A percentile compares a stretch with the other conserved stretches of the same genome.
phyloP scores from a whole-genome alignment of 2,113 vertebrate genomes.

The Fulica atra region DNA sequence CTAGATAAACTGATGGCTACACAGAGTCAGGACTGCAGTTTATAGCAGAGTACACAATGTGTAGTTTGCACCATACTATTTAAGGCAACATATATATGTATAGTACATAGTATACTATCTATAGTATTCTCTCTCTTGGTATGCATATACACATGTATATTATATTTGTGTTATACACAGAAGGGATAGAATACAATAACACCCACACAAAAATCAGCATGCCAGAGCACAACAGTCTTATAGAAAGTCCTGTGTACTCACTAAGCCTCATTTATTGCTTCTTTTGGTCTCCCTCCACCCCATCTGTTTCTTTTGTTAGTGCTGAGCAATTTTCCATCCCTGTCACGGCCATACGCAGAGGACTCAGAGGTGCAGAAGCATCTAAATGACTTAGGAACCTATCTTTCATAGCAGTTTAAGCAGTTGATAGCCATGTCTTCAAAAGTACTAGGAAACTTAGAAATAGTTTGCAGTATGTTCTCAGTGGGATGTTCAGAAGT shows the following conservation, averaged over 20 bases:
- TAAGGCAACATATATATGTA: not conserved
- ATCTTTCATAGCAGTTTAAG: not conserved
- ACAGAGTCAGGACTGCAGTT: not conserved
- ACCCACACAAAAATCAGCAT: not conserved
- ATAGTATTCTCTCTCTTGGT: not conserved
- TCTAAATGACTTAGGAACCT: not conserved
- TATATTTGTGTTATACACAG: not conserved
- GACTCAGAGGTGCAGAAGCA: not conserved
- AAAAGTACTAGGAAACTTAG: not conserved
- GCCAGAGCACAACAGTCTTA: not conserved
- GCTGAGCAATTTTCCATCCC: not conserved
- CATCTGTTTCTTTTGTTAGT: not conserved
- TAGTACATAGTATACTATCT: not conserved
- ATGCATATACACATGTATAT: too few species aligned
- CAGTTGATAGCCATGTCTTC: not conserved
- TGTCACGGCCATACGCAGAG: not conserved
- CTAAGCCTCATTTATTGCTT: not conserved
- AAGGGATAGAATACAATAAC: not conserved
- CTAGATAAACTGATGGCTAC: not conserved
- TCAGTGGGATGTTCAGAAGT: not conserved
- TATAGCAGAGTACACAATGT: not conserved
- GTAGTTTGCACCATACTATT: not conserved
- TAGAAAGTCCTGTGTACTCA: not conserved
- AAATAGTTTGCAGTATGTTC: not conserved
- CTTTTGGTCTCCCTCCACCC: not conserved